Evolutionary conservation across 2,888 invertebrate species (phyloP), one percentile per base, ranked within the genome.

Genomic region (Trichopoda pennipes): DNA sequence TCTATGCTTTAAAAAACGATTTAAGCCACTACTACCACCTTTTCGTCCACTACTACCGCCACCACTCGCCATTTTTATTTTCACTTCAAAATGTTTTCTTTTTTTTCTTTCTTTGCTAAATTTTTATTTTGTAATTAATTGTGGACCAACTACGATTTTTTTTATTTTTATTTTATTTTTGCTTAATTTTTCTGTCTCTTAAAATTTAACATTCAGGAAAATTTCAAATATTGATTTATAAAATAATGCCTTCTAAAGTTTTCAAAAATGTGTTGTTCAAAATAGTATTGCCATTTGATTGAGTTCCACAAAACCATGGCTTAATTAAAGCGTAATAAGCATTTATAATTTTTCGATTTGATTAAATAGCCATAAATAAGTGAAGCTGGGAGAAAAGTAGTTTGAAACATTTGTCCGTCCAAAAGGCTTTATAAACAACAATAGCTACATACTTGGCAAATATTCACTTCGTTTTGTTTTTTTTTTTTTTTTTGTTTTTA

Each of bases 1-100:
- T 14, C 55, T 53, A 19, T 55, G 74, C 23, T 75, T 68, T 28
- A 55, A 74, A 42, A 58, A 74, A 14, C 56, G 53, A 56, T 60
- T 68, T 17, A 47, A 51, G 8, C 85, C 83, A 58, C 80, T 49
- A 38, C 76, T 80, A 58, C 83, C 77, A 66, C 81, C 53, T 58
- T 49, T 58, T 9, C 77, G 28, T 14, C 78, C 69, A 56, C 68
- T 80, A 28, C 84, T 85, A 23, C 64, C 42, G 38, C 68, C 85
- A 63, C 68, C 84, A 73, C 83, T 84, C 19, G 88, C 85, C 88
- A 89, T 89, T 73, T 75, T 86, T 60, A 68, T 70, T 73, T 58
- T 69, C 60, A 47, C n/a, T 69, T 53, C 32, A 49, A 1, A 8
- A 42, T 68, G 8, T 32, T 49, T 58, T 55, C 44, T 82, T 42